phyloP scores from a whole-genome alignment of 2,888 invertebrate species.

The Fragum fragum region DNA sequence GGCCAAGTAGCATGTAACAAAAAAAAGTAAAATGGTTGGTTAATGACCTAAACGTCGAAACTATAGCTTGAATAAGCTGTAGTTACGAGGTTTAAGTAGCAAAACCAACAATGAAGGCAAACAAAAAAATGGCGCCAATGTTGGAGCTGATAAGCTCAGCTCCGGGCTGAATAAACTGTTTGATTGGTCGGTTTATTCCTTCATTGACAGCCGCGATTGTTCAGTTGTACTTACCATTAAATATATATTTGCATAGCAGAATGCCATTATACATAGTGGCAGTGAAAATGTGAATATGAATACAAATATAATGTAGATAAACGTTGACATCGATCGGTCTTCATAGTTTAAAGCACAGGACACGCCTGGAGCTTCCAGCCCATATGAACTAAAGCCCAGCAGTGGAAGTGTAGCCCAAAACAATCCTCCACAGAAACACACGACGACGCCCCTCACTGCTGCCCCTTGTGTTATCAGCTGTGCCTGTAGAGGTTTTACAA shows the following conservation, averaged over 20 bases:
- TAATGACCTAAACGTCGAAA: too few species aligned
- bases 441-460: conserved; percentile 47
- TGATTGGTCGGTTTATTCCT: too few species aligned
- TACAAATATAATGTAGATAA: conserved; percentile 73
- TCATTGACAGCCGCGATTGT: too few species aligned
- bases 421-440: conserved; percentile 68
- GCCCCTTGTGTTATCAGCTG: conserved; percentile 67
- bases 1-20: too few species aligned
- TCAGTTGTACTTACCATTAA: conserved; percentile 73
- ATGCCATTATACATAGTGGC: conserved; percentile 72
- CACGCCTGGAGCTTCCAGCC: conserved; percentile 71
- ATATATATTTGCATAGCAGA: conserved; percentile 70
- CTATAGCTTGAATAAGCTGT: too few species aligned
- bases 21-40: too few species aligned
- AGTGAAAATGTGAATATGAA: conserved; percentile 72
- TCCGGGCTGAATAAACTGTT: too few species aligned
- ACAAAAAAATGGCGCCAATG: too few species aligned
- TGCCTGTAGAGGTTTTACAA: conserved; percentile 72
- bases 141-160: too few species aligned
- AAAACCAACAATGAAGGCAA: too few species aligned
- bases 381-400: conserved; percentile 77
- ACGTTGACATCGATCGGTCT: conserved; percentile 47
- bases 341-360: conserved; percentile 72
- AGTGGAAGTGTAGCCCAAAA: conserved; percentile 76
- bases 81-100: too few species aligned